Conservation (phyloP, 1,140 invertebrate genomes). For the Conus betulinus region DNA sequence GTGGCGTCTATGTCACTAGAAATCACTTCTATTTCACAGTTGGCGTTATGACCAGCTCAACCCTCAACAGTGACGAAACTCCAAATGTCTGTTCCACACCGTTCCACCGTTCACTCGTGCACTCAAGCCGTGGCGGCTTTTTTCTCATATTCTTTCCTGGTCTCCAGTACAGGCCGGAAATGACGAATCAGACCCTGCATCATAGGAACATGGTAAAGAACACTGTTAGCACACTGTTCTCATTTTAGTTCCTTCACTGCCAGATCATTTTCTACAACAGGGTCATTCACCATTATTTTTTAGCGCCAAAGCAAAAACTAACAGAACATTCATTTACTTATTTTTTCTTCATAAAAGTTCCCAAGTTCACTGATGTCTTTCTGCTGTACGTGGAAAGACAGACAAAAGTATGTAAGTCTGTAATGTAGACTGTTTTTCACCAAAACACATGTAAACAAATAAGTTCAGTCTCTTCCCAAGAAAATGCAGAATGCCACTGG, state of each 20-base stretch:
- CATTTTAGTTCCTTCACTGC: background rate
- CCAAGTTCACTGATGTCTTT: background rate
- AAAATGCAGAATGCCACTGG: too few species aligned
- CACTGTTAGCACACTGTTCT: background rate
- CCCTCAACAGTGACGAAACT: background rate
- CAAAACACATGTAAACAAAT: too few species aligned
- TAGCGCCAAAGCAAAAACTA: background rate
- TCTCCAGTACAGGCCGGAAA: slow-evolving; percentile 94
- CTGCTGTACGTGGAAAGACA: too few species aligned
- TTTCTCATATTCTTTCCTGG: slow-evolving; percentile 71
- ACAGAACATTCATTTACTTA: background rate
- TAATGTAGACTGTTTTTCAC: too few species aligned
- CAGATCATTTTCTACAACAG: background rate
- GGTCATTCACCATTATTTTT: background rate
- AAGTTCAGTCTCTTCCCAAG: too few species aligned
- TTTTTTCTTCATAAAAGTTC: background rate
- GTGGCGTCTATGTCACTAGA: background rate
- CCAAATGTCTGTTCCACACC: background rate
- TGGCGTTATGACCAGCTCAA: background rate
- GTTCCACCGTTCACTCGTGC: background rate
- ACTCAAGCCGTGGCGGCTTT: slow-evolving; percentile 37
- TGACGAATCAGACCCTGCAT: slow-evolving; percentile 93
- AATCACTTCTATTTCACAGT: background rate
- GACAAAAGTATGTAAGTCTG: too few species aligned
- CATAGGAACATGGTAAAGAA: slow-evolving; percentile 50